Evolutionary conservation across 2,888 invertebrate species (phyloP).

Genomic region (Athalia rosae): DNA sequence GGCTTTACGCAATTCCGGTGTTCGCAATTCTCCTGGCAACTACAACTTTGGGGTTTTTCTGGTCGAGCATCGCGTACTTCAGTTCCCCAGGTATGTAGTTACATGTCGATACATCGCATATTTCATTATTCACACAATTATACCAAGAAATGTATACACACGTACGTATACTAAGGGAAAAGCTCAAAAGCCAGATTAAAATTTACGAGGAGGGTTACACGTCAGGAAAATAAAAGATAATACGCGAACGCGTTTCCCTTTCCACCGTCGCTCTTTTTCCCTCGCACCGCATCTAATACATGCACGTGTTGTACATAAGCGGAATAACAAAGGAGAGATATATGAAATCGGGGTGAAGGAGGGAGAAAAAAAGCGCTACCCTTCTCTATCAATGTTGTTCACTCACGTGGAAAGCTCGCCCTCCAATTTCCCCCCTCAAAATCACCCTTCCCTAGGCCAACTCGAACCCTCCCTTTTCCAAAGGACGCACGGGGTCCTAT

Average conservation of each 20-base stretch:
- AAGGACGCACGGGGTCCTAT: conserved; percentile 55
- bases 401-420: conserved; percentile 72
- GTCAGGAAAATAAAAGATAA: no score
- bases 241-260: conserved; percentile 1
- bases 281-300: not conserved
- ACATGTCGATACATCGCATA: not conserved
- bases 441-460: conserved; percentile 52
- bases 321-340: conserved; percentile 52
- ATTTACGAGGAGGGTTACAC: no score
- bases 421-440: conserved; percentile 63
- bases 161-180: not conserved
- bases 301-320: conserved; percentile 24
- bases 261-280: not conserved
- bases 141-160: not conserved
- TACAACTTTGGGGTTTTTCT: conserved; percentile 78
- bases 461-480: conserved; percentile 40
- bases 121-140: not conserved
- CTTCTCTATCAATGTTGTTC: conserved; percentile 71
- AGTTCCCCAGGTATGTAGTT: conserved; percentile 77
- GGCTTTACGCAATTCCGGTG: conserved; percentile 78
- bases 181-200: no score
- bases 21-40: conserved; percentile 78
- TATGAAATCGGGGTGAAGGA: conserved; percentile 36
- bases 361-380: conserved; percentile 50
- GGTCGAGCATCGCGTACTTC: conserved; percentile 78